A percentile compares a stretch with the other conserved stretches of the same genome.
Conservation (phyloP, 2,888 invertebrate genomes). For the Catocala sponsa region DNA sequence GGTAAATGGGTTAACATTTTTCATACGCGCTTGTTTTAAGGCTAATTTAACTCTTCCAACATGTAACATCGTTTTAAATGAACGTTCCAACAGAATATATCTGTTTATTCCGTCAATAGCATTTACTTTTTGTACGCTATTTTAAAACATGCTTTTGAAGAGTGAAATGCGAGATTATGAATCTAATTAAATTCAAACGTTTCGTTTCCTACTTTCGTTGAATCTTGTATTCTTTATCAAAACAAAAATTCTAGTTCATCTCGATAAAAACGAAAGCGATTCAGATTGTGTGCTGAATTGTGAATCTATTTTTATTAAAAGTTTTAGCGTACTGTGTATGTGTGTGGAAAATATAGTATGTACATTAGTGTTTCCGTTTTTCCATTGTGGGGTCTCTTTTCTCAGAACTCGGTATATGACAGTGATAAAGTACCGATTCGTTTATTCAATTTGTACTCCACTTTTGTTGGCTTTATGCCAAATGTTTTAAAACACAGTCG, state of each 20-base stretch:
- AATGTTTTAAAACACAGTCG: constrained; percentile 55
- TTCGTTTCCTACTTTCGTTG: constrained; percentile 12
- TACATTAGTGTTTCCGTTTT: not conserved
- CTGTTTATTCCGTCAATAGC: too few relatives aligned
- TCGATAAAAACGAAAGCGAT: constrained; percentile 17
- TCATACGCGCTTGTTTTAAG: constrained; percentile 24
- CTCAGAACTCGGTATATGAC: constrained; percentile 45
- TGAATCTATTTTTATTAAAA: too few relatives aligned
- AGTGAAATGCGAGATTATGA: not conserved
- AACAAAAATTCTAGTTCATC: constrained; percentile 21
- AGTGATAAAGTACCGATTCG: constrained; percentile 63
- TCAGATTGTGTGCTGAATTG: constrained; percentile 7
- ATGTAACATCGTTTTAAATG: too few relatives aligned
- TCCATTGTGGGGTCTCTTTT: constrained; percentile 30
- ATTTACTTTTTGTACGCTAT: too few relatives aligned
- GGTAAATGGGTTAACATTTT: constrained; percentile 49
- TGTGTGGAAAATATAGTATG: too few relatives aligned
- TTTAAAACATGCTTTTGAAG: too few relatives aligned
- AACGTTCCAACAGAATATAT: too few relatives aligned
- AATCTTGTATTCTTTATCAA: not conserved
- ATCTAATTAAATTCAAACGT: constrained; percentile 3
- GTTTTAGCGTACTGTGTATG: too few relatives aligned
- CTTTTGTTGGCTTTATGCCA: constrained; percentile 61
- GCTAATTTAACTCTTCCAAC: constrained; percentile 3
- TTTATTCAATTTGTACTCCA: constrained; percentile 65